These are phyloP conservation scores for Callospermophilus lateralis DNA, from an alignment of 2,113 vertebrate species.

Conservation along the genomic window DNA sequence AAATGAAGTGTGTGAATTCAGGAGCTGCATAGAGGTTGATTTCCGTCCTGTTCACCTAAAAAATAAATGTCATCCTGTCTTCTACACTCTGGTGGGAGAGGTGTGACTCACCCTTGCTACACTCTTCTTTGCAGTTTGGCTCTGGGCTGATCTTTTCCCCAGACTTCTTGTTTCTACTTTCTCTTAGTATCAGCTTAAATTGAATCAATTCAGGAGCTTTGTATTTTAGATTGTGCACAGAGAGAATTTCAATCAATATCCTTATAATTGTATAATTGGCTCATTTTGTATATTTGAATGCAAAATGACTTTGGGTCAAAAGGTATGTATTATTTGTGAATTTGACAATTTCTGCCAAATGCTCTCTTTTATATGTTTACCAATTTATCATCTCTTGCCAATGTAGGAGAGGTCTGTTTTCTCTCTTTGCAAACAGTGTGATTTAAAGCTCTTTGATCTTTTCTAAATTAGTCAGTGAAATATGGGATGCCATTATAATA, in stretches of 20 bases:
- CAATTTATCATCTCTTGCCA: not conserved
- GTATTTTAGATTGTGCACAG: not conserved
- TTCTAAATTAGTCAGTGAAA: slow-evolving; percentile 55
- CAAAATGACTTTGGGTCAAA: slow-evolving; percentile 25
- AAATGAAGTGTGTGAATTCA: not conserved
- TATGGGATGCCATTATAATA: not conserved
- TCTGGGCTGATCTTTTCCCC: not conserved
- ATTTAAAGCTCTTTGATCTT: slow-evolving; percentile 62
- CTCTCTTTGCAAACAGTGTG: slow-evolving; percentile 30
- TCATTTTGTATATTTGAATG: not conserved
- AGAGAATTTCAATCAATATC: not conserved
- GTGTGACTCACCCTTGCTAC: too few relatives aligned
- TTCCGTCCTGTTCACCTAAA: not conserved
- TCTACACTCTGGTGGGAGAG: not conserved
- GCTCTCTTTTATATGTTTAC: not conserved
- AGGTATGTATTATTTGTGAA: slow-evolving; percentile 20
- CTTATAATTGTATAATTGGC: not conserved
- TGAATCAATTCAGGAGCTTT: not conserved
- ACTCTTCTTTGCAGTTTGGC: not conserved
- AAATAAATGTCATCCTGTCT: not conserved
- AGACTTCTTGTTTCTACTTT: not conserved
- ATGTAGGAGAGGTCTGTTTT: slow-evolving; percentile 32
- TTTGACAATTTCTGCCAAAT: slow-evolving; percentile 39
- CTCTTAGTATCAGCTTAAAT: not conserved
- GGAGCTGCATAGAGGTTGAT: not conserved